Evolutionary conservation across 2,888 invertebrate genomes (phyloP).

Genomic region (Rhingia campestris): DNA sequence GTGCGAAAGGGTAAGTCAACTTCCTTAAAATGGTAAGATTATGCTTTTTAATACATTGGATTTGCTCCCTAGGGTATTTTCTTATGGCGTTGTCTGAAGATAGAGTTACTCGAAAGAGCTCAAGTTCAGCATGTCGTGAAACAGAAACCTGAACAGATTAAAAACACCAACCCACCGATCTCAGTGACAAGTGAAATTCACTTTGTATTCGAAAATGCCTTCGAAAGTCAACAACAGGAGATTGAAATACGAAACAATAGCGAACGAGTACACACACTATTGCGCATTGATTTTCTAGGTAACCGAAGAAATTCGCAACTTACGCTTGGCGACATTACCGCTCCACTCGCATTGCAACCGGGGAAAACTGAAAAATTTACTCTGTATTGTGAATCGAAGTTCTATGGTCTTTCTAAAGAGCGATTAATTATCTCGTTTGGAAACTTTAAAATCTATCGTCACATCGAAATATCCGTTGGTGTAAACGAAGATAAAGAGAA

Average conservation of each 20-base stretch:
- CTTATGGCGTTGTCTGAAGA: slow-evolving; percentile 78
- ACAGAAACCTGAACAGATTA: slow-evolving; percentile 2
- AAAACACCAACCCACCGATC: slow-evolving; percentile 83
- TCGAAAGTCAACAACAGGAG: slow-evolving; percentile 78
- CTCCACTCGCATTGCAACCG: slow-evolving; percentile 35
- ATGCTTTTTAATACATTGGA: background rate
- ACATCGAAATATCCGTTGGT: slow-evolving; percentile 78
- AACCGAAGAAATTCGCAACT: slow-evolving; percentile 75
- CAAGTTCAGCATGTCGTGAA: slow-evolving; percentile 11
- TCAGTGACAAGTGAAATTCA: slow-evolving; percentile 83
- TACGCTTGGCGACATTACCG: slow-evolving; percentile 70
- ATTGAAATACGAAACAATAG: slow-evolving; percentile 76
- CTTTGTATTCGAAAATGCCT: slow-evolving; percentile 82
- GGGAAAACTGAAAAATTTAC: slow-evolving; percentile 10
- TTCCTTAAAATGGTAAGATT: background rate
- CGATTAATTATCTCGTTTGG: slow-evolving; percentile 76
- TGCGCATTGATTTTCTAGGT: slow-evolving; percentile 57
- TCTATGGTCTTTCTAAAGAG: slow-evolving; percentile 77
- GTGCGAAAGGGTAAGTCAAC: slow-evolving; percentile 84
- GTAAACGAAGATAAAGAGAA: slow-evolving; percentile 56
- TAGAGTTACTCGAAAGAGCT: slow-evolving; percentile 75
- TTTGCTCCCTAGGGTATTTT: slow-evolving; percentile 33
- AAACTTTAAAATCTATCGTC: slow-evolving; percentile 76
- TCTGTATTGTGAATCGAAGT: slow-evolving; percentile 76
- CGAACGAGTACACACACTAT: slow-evolving; percentile 68